Percentiles rank a stretch among this genome's conserved stretches.
Evolutionary conservation across 2,113 vertebrate species (phyloP).

Genomic region (Notarius lentiginosus): DNA sequence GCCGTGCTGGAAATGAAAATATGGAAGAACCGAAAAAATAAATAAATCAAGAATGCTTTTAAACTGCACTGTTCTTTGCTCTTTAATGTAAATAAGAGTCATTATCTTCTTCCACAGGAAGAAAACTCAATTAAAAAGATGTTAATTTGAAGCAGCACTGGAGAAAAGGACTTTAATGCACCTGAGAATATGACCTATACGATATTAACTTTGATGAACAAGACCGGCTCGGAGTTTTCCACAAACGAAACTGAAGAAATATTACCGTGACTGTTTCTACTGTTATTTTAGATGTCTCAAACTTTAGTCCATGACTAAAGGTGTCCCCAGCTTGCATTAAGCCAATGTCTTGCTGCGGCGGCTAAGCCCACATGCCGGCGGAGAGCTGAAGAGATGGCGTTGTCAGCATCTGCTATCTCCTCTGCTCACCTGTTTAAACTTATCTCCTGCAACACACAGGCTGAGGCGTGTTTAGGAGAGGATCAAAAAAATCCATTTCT

Average conservation of each 20-base stretch:
- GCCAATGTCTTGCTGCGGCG: slow-evolving; percentile 34
- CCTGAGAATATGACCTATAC: not conserved
- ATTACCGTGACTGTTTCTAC: not conserved
- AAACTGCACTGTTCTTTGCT: not conserved
- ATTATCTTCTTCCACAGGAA: slow-evolving; percentile 17
- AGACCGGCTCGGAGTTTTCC: not conserved
- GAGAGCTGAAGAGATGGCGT: slow-evolving; percentile 48
- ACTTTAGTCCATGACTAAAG: not conserved
- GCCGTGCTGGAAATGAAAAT: slow-evolving; percentile 15
- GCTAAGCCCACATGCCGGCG: slow-evolving; percentile 32
- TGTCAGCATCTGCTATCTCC: slow-evolving; percentile 63
- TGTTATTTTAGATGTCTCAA: not conserved
- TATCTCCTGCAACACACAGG: slow-evolving; percentile 59
- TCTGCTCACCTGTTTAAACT: slow-evolving; percentile 62
- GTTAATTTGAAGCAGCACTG: not conserved
- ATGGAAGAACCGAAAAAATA: not conserved
- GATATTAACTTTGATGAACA: not conserved
- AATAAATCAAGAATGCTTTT: slow-evolving; percentile 10
- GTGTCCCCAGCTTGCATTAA: slow-evolving; percentile 14
- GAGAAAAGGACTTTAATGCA: not conserved
- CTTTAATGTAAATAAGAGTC: not conserved
- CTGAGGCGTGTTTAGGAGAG: slow-evolving; percentile 43
- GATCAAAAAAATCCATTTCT: slow-evolving; percentile 59
- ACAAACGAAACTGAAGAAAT: not conserved
- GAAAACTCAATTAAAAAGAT: not conserved